Evolutionary conservation across 37 sponge, comb jelly and placozoan species (phyloP), one percentile per base, ranked within the genome.

Genomic region (Aplysina aerophoba): DNA sequence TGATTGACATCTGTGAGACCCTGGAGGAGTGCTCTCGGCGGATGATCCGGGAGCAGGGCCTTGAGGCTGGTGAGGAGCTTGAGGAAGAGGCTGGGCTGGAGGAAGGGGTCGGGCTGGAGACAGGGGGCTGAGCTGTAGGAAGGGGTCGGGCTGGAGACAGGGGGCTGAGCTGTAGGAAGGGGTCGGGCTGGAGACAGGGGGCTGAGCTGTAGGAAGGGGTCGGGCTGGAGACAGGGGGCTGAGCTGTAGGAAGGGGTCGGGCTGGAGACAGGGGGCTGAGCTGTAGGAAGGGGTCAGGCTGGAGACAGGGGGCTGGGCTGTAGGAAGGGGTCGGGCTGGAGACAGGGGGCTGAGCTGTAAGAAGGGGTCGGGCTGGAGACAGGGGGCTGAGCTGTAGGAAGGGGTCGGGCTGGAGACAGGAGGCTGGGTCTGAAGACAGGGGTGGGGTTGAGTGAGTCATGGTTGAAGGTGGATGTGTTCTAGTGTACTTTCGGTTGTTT

Each of bases 1-100:
- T 98, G 89, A 91, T 96, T 41, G 97, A 98, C 37, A 89, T 98
- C 40, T 98, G 99, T 85, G 92, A 96, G 75, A 82, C 73, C 0
- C 82, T 98, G 50, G 99, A 98, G 78, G 89, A 88, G 27, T 85
- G 83, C 17, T 92, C 95, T 30, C 75, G 99, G 39, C 91, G 67
- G 54, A 78, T 98, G 83, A 88, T 98, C 73, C 87, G 81, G 31
- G 99, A 89, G 84, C 93, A 91, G 28, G 97, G 97, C 27, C 82
- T 98, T 25, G 73, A 93, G 50, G 92, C 97, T 16, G 93, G 93
- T 93, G 30, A 60, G 87, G 14, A 1, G 14, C 20, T 31, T 6
- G 6, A 56, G 4, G 55, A 37, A 1, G 57, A 21, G 16, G 17
- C 22, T 1, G 31, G 25, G 25, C 0, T 0, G 31, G 71, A 25